phyloP scores from a whole-genome alignment of 2,797 vertebrate species.

The Dallia pectoralis region DNA sequence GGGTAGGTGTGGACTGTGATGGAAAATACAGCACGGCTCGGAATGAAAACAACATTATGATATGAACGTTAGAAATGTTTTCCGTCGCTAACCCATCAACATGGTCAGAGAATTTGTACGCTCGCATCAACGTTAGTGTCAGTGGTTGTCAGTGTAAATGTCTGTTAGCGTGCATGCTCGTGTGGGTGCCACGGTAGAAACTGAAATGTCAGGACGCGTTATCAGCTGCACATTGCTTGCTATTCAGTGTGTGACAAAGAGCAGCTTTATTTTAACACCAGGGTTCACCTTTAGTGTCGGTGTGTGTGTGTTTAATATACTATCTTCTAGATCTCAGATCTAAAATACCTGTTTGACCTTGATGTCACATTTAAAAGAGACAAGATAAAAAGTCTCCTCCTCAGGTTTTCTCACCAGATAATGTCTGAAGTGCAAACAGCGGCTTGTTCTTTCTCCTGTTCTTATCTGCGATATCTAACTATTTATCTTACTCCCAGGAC shows the following conservation, averaged over 20 bases:
- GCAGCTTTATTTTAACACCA: constrained; percentile 7
- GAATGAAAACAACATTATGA: no score
- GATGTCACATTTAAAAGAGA: constrained; percentile 34
- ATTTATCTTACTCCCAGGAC: constrained; percentile 44
- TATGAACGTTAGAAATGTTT: no score
- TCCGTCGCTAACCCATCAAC: no score
- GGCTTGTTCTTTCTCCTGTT: constrained; percentile 43
- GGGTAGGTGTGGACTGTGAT: no score
- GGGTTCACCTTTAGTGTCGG: neutral
- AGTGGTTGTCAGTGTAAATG: neutral
- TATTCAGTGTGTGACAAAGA: constrained; percentile 22
- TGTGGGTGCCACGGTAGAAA: constrained; percentile 20
- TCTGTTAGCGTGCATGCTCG: constrained; percentile 12
- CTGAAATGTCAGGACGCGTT: constrained; percentile 42
- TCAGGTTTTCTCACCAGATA: constrained; percentile 29
- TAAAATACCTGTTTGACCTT: constrained; percentile 55
- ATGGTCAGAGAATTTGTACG: no score
- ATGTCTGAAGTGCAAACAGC: constrained; percentile 46
- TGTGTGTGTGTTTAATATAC: neutral
- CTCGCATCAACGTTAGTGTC: no score
- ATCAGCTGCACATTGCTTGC: constrained; percentile 25
- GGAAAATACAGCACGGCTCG: no score
- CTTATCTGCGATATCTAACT: constrained; percentile 47
- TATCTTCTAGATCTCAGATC: constrained; percentile 21
- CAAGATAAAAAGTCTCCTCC: constrained; percentile 15